These are phyloP conservation scores for Meteorus colon DNA, from an alignment of 2,888 invertebrate genomes.

Conservation along the genomic window DNA sequence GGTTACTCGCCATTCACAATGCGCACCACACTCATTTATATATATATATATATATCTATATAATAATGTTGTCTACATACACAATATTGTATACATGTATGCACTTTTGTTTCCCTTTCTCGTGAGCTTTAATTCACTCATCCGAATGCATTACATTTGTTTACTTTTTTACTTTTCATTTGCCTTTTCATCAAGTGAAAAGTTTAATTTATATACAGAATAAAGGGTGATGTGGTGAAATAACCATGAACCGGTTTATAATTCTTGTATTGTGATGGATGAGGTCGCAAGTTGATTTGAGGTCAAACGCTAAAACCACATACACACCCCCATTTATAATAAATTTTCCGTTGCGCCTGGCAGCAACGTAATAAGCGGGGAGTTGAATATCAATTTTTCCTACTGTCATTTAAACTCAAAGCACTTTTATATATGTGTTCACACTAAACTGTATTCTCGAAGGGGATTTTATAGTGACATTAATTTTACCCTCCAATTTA, in stretches of 20 bases:
- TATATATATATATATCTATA: conserved; percentile 1
- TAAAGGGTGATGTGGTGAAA: neutral
- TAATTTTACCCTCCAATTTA: neutral
- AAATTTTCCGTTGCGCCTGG: conserved; percentile 18
- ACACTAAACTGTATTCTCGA: neutral
- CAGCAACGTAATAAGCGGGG: neutral
- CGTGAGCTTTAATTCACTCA: neutral
- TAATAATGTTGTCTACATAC: neutral
- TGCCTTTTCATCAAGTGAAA: neutral
- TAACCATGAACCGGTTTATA: conserved; percentile 21
- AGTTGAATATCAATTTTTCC: conserved; percentile 34
- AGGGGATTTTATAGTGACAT: neutral
- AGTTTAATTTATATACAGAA: neutral
- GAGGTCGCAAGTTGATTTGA: conserved; percentile 33
- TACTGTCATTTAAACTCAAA: neutral
- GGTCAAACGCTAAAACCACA: conserved; percentile 30
- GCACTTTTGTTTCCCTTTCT: neutral
- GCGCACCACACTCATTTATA: conserved; percentile 34
- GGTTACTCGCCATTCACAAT: conserved; percentile 55
- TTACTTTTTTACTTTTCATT: neutral
- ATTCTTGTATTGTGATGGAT: conserved; percentile 17
- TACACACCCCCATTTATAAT: conserved; percentile 12
- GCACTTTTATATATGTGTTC: conserved; percentile 10
- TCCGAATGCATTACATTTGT: neutral
- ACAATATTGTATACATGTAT: neutral